Evolutionary conservation across 2,113 vertebrate genomes (phyloP), one percentile per base, ranked within the genome.

Genomic region (Forbesichthys agassizii): DNA sequence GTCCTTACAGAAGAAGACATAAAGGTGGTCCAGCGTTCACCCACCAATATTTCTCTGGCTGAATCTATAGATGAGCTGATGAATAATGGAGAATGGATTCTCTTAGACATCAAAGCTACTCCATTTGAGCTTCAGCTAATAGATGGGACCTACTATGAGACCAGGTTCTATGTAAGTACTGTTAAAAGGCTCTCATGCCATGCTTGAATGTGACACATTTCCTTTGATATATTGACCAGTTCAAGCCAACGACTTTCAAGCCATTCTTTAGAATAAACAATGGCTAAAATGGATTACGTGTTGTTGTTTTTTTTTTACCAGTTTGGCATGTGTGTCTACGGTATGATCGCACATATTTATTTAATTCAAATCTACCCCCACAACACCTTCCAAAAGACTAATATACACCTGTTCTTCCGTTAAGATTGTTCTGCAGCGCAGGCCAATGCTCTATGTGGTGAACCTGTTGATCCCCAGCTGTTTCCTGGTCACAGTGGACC

Each of bases 401-500:
- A 5, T 42, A 4, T 42, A 42, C 4, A 42, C 36, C 36, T 5
- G 36, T 42, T 8, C 36, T 42, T 42, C 5, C 11, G 0, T 3
- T 16, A 55, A 92, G 90, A 73, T 92, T 58, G 64, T 48, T 58
- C 52, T 93, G 73, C 87, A 71, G 46, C 86, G 88, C 46, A 88
- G 91, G 2, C 64, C 92, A n/a, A 88, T 76, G 0, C 71, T 91
- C 36, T 94, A 93, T 0, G 84, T 94, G 63, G 89, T 93, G 46
- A 94, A 93, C 76, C 86, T 95, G 1, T 83, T 93, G 57, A 59
- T 94, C 58, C 93, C 93, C 74, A 94, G 93, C 72, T 85, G 83
- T 64, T 93, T 93, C 75, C 90, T 93, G 53, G 83, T 93, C 42
- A 88, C 88, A 4, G 88, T 90, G 4, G 92, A 94, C 2, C 74